A percentile compares a stretch with the other conserved stretches of the same genome.
Conservation (phyloP, 2,113 vertebrate species). For the Ptilonorhynchus violaceus region DNA sequence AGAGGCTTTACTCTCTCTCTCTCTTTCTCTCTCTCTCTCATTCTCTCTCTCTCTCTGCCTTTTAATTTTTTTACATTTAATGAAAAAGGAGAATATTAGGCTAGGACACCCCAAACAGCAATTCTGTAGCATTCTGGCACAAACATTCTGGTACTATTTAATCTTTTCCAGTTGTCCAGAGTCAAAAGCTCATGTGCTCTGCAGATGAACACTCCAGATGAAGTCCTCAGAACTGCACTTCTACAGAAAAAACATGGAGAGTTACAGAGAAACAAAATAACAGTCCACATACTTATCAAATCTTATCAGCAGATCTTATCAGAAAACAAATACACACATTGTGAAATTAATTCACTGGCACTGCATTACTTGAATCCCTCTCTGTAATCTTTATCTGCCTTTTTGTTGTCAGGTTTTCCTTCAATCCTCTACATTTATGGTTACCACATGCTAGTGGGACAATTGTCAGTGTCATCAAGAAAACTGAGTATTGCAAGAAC, state of each 20-base stretch:
- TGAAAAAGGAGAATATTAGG: neutral
- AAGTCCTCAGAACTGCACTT: neutral
- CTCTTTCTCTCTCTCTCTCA: too few relatives aligned
- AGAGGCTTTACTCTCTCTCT: neutral
- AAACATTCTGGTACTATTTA: neutral
- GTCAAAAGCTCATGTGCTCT: neutral
- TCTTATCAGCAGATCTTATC: slow-evolving; percentile 8
- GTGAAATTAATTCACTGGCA: neutral
- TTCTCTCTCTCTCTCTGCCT: too few relatives aligned
- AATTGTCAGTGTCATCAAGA: neutral
- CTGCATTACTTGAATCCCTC: neutral
- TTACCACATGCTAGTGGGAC: neutral
- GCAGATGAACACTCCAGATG: neutral
- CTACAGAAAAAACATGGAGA: neutral
- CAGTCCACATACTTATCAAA: neutral
- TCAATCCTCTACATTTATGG: neutral
- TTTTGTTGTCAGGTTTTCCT: neutral
- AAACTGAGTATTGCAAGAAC: neutral
- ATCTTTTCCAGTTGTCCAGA: neutral
- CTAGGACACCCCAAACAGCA: neutral
- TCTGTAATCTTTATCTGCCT: neutral
- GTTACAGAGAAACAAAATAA: neutral
- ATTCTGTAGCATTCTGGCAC: neutral
- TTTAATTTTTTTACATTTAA: neutral
- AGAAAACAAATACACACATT: neutral